phyloP scores from a whole-genome alignment of 2,797 vertebrate species.

The Anableps anableps region DNA sequence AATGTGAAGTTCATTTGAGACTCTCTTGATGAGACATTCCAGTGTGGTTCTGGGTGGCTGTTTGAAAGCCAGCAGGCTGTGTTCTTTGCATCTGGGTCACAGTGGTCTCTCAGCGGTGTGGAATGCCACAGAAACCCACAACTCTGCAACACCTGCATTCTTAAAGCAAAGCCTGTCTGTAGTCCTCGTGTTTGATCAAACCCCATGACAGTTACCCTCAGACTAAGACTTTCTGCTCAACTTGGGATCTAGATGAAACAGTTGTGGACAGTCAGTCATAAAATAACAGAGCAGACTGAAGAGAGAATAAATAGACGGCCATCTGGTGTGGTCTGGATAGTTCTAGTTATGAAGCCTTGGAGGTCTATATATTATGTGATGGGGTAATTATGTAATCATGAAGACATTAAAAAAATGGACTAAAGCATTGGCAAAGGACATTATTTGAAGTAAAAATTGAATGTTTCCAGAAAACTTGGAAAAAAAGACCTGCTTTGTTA shows the following conservation, averaged over 20 bases:
- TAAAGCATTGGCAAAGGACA: background rate
- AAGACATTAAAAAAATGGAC: conserved; percentile 38
- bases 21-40: conserved; percentile 74
- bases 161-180: conserved; percentile 52
- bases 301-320: conserved; percentile 46
- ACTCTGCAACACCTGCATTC: conserved; percentile 74
- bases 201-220: conserved; percentile 52
- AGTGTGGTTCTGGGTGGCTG: conserved; percentile 70
- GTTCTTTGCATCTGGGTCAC: conserved; percentile 49
- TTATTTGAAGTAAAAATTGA: background rate
- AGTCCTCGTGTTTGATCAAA: conserved; percentile 70
- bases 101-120: conserved; percentile 58
- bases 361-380: conserved; percentile 44
- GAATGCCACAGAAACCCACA: conserved; percentile 73
- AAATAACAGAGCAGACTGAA: conserved; percentile 44
- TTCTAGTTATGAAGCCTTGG: conserved; percentile 27
- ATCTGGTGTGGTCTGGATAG: conserved; percentile 44
- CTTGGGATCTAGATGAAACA: conserved; percentile 39
- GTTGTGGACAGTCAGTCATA: conserved; percentile 35
- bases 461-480: background rate
- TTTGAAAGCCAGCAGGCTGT: conserved; percentile 48
- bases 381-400: conserved; percentile 48
- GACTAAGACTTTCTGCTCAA: conserved; percentile 38
- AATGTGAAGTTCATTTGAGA: conserved; percentile 66
- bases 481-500: background rate